These are phyloP conservation scores for Dichetophora obliterata DNA, from an alignment of 2,888 invertebrate species.

Conservation along the genomic window DNA sequence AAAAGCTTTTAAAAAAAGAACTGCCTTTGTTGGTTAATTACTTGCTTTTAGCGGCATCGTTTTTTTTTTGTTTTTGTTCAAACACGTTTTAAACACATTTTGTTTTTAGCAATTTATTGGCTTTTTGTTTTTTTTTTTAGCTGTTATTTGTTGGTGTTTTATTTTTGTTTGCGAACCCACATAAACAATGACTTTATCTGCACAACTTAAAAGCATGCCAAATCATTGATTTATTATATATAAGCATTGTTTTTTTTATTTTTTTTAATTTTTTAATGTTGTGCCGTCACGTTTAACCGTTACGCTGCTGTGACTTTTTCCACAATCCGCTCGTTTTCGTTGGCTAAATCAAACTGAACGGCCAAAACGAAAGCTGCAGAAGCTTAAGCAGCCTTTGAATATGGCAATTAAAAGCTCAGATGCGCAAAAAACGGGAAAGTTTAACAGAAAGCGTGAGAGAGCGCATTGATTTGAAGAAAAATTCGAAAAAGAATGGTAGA, in stretches of 20 bases:
- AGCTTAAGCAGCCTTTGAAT: constrained; percentile 2
- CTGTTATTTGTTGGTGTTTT: too few relatives aligned
- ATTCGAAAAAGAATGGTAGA: neutral
- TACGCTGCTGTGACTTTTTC: neutral
- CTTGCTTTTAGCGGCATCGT: neutral
- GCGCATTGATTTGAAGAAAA: too few relatives aligned
- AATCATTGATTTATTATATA: neutral
- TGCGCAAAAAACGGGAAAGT: too few relatives aligned
- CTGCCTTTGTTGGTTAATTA: constrained; percentile 9
- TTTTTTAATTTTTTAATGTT: neutral
- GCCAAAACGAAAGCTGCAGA: constrained; percentile 24
- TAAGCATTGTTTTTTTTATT: neutral
- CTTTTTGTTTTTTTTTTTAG: neutral
- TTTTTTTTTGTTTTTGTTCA: neutral
- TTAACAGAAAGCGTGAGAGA: too few relatives aligned
- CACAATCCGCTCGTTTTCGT: constrained; percentile 37
- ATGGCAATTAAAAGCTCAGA: neutral
- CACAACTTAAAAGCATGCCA: too few relatives aligned
- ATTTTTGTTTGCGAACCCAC: too few relatives aligned
- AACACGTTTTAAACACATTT: neutral
- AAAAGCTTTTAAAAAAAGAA: neutral
- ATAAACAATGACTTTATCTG: too few relatives aligned
- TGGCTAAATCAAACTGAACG: constrained; percentile 32
- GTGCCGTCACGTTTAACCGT: constrained; percentile 10
- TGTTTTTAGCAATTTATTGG: neutral